Conservation (phyloP, 2,797 vertebrate species). For the Chromis chromis region DNA sequence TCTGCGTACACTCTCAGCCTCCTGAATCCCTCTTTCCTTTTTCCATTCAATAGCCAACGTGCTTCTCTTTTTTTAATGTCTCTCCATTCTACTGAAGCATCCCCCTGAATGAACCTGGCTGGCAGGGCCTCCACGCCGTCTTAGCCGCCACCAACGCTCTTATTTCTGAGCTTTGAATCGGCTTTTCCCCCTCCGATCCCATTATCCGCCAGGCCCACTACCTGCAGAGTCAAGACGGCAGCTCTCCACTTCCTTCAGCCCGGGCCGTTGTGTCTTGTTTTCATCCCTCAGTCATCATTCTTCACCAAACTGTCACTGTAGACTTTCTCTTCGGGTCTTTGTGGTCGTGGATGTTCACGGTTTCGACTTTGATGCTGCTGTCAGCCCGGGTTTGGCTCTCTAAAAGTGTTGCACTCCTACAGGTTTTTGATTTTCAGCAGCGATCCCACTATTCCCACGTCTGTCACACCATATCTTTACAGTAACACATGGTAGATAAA, state of each 20-base stretch:
- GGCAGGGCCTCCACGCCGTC: constrained; percentile 21
- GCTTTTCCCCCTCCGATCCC: constrained; percentile 65
- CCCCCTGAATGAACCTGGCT: constrained; percentile 33
- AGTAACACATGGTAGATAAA: no score
- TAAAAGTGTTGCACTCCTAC: no score
- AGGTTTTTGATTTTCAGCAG: no score
- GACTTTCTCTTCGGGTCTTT: background rate
- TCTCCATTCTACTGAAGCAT: constrained; percentile 1
- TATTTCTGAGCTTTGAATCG: constrained; percentile 66
- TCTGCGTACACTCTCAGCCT: background rate
- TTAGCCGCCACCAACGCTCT: constrained; percentile 53
- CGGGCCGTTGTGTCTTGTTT: background rate
- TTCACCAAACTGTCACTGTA: constrained; percentile 6
- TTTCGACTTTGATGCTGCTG: background rate
- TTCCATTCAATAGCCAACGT: background rate
- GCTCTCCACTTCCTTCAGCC: constrained; percentile 33
- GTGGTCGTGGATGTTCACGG: background rate
- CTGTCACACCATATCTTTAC: no score
- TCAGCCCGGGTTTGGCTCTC: background rate
- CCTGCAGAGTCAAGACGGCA: constrained; percentile 34
- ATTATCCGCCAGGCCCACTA: constrained; percentile 41
- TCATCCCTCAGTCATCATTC: constrained; percentile 22
- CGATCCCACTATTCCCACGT: no score
- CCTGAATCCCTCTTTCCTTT: background rate
- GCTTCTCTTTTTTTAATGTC: background rate